These are phyloP conservation scores for Colaptes auratus DNA, from an alignment of 2,113 vertebrate genomes.

Conservation along the genomic window DNA sequence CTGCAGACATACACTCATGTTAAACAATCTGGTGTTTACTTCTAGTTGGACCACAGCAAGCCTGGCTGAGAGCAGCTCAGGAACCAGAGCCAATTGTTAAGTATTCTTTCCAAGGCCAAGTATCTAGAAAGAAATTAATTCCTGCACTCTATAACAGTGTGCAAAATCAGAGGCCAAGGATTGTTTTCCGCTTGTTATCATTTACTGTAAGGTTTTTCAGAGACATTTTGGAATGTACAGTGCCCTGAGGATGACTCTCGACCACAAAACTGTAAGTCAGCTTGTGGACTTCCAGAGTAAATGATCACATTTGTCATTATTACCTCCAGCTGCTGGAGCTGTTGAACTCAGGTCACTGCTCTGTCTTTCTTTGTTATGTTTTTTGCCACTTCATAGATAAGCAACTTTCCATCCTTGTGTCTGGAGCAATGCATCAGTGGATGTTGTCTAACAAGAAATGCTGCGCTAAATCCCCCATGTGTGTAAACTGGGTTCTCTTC, in stretches of 20 bases:
- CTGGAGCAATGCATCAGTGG: not conserved
- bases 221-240: constrained; percentile 18
- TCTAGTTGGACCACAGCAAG: not conserved
- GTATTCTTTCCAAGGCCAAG: not conserved
- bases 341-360: not conserved
- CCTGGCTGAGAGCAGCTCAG: not conserved
- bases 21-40: not conserved
- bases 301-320: constrained; percentile 10
- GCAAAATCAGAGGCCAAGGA: not conserved
- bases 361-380: not conserved
- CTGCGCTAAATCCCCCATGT: not conserved
- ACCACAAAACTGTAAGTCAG: constrained; percentile 39
- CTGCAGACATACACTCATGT: not conserved
- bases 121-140: not conserved
- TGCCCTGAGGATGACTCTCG: not conserved
- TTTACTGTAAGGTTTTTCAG: not conserved
- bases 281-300: not conserved
- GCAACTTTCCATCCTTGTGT: not conserved
- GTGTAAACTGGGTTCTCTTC: not conserved
- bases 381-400: not conserved
- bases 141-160: not conserved
- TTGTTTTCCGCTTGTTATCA: not conserved
- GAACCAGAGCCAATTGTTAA: not conserved
- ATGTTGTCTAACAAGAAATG: not conserved
- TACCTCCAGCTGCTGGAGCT: not conserved